A percentile compares a stretch with the other conserved stretches of the same genome.
Conservation (phyloP, 2,113 vertebrate species). For the Isurus oxyrinchus region DNA sequence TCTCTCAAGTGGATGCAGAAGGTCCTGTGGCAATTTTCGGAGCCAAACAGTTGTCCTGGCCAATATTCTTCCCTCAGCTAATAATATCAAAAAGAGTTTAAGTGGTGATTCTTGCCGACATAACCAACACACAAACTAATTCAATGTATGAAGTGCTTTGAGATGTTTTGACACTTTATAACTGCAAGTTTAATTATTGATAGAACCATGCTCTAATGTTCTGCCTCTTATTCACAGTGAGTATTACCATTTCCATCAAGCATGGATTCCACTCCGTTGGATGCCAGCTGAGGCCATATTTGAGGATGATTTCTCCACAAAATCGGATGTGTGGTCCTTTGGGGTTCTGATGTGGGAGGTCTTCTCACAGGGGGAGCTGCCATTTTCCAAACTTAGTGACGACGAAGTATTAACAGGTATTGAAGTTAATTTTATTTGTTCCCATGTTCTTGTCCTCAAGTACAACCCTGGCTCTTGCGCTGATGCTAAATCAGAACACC, state of each 20-base stretch:
- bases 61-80: not conserved
- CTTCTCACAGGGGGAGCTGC: constrained; percentile 85
- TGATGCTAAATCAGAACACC: not conserved
- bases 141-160: not conserved
- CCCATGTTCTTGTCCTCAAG: not conserved
- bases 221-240: constrained; percentile 59
- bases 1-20: not conserved
- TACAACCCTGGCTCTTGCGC: not conserved
- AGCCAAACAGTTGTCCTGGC: not conserved
- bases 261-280: constrained; percentile 93
- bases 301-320: constrained; percentile 90
- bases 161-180: not conserved
- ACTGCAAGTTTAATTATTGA: not conserved
- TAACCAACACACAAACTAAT: not conserved
- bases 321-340: constrained; percentile 92
- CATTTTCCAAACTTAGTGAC: constrained; percentile 68
- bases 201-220: not conserved
- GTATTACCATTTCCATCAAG: constrained; percentile 93
- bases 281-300: constrained; percentile 84
- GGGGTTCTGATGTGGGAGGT: constrained; percentile 98
- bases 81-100: not conserved
- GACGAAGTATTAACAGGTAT: constrained; percentile 87
- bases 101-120: not conserved
- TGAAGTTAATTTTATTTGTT: not conserved
- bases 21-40: not conserved